Base-by-base conservation (phyloP, 1,140 invertebrate species). In the Drosophila sechellia region DNA sequence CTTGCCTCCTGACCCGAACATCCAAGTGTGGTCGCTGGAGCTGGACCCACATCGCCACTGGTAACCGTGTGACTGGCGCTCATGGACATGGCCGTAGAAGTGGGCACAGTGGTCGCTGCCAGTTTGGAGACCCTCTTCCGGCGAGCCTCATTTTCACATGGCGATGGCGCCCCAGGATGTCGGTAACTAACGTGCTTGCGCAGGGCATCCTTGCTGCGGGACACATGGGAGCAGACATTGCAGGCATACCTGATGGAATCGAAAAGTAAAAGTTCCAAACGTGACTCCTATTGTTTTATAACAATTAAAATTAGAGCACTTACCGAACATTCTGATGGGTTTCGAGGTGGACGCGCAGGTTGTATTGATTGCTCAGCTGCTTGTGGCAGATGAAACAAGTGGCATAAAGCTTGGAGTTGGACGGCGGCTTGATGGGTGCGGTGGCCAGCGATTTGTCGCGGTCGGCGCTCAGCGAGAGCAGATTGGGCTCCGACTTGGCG, bases 341-440 rank as follows among this genome's bases (percentile, higher is more conserved):
- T 90, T 97, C 97, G 94, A 97, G 95, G 87, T 97, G 97, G 69
- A 98, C 96, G 46, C 96, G 94, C 78, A 97, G 93, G 92, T 98
- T 98, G 92, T 98, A 98, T 91, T 97, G 96, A 93, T 97, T 97
- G 92, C 96, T 97, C 35, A 97, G 93, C 63, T 97, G 96, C 92
- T 97, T 97, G 77, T 96, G 95, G 93, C 97, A 97, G 39, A 97
- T 94, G 59, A 95, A 94, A 92, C 97, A 97, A n/a, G 95, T 95
- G n/a, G 95, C 95, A 85, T 90, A 93, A 5, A 92, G 74, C 61
- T 93, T 93, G n/a, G 92, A 89, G 63, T 92, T 93, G 20, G 93
- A 93, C 8, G 92, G 92, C 46, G 90, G 77, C 56, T 92, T 91
- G 17, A 63, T 59, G 13, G 79, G 48, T 15, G 85, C 66, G 15